Evolutionary conservation across 2,113 vertebrate genomes (phyloP).

Genomic region (Motacilla tschutschensis): DNA sequence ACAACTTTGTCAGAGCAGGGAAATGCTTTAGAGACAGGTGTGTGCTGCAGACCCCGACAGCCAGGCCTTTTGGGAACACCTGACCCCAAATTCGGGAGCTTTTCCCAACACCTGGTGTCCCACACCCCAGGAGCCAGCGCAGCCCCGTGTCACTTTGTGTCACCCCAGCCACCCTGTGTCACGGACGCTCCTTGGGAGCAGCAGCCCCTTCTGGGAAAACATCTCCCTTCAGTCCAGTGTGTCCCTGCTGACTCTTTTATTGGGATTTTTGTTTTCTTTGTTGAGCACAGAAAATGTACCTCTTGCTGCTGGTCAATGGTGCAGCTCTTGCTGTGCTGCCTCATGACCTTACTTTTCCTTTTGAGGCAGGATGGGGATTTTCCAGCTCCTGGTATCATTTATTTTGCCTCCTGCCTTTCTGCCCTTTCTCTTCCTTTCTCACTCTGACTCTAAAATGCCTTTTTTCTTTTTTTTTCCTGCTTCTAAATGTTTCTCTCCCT

Average conservation of each 20-base stretch:
- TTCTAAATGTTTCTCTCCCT: not conserved
- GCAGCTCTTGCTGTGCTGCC: not conserved
- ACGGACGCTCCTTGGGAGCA: not conserved
- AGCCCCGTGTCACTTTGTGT: too few species aligned
- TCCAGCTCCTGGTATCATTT: conserved; percentile 11
- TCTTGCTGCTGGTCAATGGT: not conserved
- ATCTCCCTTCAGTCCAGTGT: not conserved
- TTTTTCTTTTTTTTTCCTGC: not conserved
- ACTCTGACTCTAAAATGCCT: not conserved
- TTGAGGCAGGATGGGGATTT: not conserved
- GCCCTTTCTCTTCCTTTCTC: not conserved
- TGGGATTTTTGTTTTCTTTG: not conserved
- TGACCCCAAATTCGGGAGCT: accelerated
- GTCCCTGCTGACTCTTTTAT: not conserved
- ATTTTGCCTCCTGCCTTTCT: conserved; percentile 1
- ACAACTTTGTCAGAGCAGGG: not conserved
- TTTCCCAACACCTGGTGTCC: not conserved
- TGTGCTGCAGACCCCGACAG: too few species aligned
- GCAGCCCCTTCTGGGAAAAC: not conserved
- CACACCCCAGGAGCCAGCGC: not conserved
- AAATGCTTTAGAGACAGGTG: not conserved
- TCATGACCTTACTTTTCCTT: not conserved
- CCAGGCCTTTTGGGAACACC: not conserved
- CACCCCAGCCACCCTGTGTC: accelerated
- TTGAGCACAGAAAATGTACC: not conserved